phyloP scores from a whole-genome alignment of 2,113 vertebrate genomes.

The Aegithalos caudatus region DNA sequence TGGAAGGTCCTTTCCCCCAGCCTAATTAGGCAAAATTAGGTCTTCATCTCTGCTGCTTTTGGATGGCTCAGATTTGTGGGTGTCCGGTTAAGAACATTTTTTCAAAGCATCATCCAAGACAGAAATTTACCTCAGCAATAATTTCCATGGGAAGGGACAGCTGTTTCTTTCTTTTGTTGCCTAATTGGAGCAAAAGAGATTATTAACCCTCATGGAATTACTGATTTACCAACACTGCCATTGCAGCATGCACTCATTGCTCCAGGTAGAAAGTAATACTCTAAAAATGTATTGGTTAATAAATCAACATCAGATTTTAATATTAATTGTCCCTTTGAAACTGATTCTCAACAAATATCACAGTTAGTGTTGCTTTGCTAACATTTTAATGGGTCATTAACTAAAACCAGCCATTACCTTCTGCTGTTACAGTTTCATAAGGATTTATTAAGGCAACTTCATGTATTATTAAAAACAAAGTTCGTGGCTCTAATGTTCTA shows the following conservation, averaged over 20 bases:
- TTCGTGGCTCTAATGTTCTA: background rate
- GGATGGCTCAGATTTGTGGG: background rate
- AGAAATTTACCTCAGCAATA: constrained; percentile 5
- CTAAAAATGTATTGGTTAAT: constrained; percentile 39
- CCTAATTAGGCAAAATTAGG: background rate
- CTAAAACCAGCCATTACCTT: constrained; percentile 52
- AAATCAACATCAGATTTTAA: constrained; percentile 48
- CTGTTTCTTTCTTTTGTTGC: background rate
- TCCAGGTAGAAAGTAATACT: background rate
- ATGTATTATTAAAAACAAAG: constrained; percentile 53
- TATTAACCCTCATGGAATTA: constrained; percentile 11
- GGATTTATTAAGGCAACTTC: constrained; percentile 47
- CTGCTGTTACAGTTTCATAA: constrained; percentile 20
- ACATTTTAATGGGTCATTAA: constrained; percentile 54
- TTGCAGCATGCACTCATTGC: background rate
- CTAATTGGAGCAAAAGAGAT: background rate
- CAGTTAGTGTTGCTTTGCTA: constrained; percentile 26
- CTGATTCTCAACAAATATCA: constrained; percentile 29
- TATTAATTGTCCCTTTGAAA: constrained; percentile 50
- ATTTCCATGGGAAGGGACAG: background rate
- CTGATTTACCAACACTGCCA: background rate
- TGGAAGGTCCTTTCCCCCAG: background rate
- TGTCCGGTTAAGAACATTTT: background rate
- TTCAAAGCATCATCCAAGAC: background rate
- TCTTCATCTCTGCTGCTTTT: background rate